Percentiles rank a stretch among this genome's conserved stretches.
Evolutionary conservation across 2,888 invertebrate genomes (phyloP).

Genomic region (Protodeltote pygarga): DNA sequence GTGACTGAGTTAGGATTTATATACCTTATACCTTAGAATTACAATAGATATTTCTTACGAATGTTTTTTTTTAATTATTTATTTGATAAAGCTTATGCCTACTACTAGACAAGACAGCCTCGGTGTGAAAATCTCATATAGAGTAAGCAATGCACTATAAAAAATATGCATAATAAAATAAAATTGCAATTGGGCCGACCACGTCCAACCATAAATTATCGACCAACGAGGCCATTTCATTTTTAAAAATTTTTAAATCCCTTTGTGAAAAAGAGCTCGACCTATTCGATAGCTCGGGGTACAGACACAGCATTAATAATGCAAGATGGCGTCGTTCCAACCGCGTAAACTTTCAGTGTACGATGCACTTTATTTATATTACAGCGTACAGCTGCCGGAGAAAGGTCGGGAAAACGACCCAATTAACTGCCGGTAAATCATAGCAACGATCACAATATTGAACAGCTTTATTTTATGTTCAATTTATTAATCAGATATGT

Average conservation of each 20-base stretch:
- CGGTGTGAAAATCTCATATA: too few relatives aligned
- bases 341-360: conserved; percentile 16
- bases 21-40: too few relatives aligned
- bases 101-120: too few relatives aligned
- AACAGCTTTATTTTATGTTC: conserved; percentile 4
- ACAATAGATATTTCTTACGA: too few relatives aligned
- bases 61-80: too few relatives aligned
- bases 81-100: too few relatives aligned
- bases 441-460: neutral
- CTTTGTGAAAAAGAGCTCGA: neutral
- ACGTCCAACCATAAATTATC: too few relatives aligned
- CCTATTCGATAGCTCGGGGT: neutral
- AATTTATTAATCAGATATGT: neutral
- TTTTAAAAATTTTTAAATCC: neutral
- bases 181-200: too few relatives aligned
- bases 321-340: conserved; percentile 28
- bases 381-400: conserved; percentile 28
- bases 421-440: conserved; percentile 17
- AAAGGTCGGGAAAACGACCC: conserved; percentile 39
- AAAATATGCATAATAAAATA: too few relatives aligned
- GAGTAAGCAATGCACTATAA: too few relatives aligned
- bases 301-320: conserved; percentile 21
- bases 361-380: conserved; percentile 61
- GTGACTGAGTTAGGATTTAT: too few relatives aligned
- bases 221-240: neutral